Evolutionary conservation across 2,797 vertebrate genomes (phyloP).

Genomic region (Liasis olivaceus): DNA sequence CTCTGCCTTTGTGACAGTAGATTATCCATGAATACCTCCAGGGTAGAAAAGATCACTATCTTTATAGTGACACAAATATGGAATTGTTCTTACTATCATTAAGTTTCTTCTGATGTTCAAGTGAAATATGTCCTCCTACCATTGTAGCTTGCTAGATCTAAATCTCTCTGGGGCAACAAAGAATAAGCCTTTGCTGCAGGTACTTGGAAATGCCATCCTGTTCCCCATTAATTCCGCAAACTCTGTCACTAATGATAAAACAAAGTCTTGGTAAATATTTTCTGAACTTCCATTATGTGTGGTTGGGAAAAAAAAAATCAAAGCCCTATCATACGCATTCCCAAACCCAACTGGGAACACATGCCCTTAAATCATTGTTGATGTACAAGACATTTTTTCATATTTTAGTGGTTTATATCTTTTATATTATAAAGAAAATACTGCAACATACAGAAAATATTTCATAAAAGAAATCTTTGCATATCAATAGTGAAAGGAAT

Average conservation of each 20-base stretch:
- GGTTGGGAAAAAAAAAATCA: neutral
- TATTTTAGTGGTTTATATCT: neutral
- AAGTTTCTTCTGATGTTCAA: neutral
- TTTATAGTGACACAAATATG: neutral
- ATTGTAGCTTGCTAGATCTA: neutral
- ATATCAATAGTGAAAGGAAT: neutral
- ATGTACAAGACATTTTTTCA: neutral
- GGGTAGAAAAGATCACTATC: neutral
- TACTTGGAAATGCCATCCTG: neutral
- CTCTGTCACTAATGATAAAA: neutral
- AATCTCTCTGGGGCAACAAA: neutral
- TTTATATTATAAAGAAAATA: constrained; percentile 1
- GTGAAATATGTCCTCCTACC: neutral
- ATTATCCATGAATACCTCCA: neutral
- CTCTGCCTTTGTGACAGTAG: neutral
- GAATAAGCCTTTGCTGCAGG: neutral
- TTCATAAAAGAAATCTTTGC: neutral
- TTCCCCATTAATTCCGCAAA: neutral
- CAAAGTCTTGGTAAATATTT: neutral
- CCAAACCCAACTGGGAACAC: neutral
- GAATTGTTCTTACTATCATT: neutral
- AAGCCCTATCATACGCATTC: neutral
- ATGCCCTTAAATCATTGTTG: neutral
- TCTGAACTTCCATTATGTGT: neutral
- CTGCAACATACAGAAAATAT: neutral